Evolutionary conservation across 1,140 invertebrate species (phyloP), one percentile per base, ranked within the genome.

Genomic region (Teleopsis dalmanni): DNA sequence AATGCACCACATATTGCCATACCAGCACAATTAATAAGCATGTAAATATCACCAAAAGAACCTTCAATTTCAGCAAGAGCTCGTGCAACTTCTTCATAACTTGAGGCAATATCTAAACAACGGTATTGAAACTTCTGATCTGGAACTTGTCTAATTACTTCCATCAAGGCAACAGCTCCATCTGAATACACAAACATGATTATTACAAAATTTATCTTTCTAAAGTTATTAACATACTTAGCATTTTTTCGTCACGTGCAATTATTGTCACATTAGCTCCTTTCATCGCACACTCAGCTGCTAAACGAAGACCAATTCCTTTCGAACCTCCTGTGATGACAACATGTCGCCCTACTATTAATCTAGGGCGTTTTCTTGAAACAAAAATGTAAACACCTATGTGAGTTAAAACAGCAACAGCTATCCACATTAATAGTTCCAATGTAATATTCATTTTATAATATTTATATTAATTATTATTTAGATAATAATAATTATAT

Each of bases 1-100:
- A 97, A 85, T 57, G 78, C 80, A 5, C 84, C 83, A 68, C 84
- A 84, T 47, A 86, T 78, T 37, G 87, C 82, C 58, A 77, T 76
- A 9, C 95, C 95, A 40, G 94, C 95, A 77, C 90, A 95, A 70
- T 95, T 95, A 0, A 97, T 76, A 3, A 98, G 72, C 76, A 95
- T 85, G 63, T 85, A 87, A 58, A 97, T 82, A 13, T 89, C 84
- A 2, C 88, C 90, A 10, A 77, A 57, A 37, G 70, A 61, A 5
- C 77, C 72, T 58, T 86, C 81, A 16, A 88, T 73, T 53, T 78
- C 67, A 13, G 60, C 52, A n/a, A 88, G 64, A 25, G 75, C 73
- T 57, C 77, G 73, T 50, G 81, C 73, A 38, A 91, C 77, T 7
- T 63, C 58, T 0, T 81, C 73, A 59, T 83, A 85, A 56, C 78